These are phyloP conservation scores for Drosophila robusta DNA, from an alignment of 2,888 invertebrate species.

Conservation along the genomic window DNA sequence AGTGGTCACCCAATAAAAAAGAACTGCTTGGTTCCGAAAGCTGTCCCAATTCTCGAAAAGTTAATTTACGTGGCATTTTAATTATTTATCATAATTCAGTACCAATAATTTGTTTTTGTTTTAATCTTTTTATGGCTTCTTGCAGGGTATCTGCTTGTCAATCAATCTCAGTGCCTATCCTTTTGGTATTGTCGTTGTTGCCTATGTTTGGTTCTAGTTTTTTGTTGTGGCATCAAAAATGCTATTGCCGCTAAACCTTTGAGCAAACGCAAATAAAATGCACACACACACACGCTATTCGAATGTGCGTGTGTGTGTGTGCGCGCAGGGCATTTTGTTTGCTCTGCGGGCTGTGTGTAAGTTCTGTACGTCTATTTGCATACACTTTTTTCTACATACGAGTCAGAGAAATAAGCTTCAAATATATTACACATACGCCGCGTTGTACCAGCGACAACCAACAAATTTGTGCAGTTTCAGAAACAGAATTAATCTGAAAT, in stretches of 20 bases:
- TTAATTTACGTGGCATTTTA: neutral
- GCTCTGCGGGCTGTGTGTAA: slow-evolving; percentile 11
- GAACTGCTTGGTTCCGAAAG: neutral
- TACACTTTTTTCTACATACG: slow-evolving; percentile 36
- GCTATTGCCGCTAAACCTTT: slow-evolving; percentile 65
- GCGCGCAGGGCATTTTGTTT: slow-evolving; percentile 25
- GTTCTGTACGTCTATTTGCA: slow-evolving; percentile 52
- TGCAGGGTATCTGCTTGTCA: neutral
- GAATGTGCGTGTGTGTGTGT: slow-evolving; percentile 6
- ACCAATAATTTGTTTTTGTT: no score
- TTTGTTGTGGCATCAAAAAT: slow-evolving; percentile 63
- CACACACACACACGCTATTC: slow-evolving; percentile 25
- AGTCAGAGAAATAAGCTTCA: slow-evolving; percentile 44
- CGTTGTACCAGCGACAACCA: slow-evolving; percentile 17
- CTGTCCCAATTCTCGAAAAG: neutral
- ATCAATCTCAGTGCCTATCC: neutral
- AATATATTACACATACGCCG: slow-evolving; percentile 50
- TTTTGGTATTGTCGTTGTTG: slow-evolving; percentile 10
- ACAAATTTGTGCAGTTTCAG: slow-evolving; percentile 25
- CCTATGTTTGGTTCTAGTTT: slow-evolving; percentile 42
- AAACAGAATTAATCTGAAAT: slow-evolving; percentile 12
- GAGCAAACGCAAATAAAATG: slow-evolving; percentile 67
- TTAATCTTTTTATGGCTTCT: neutral
- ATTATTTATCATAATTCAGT: no score
- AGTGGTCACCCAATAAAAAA: no score